Percentiles rank a stretch among this genome's conserved stretches.
Conservation (phyloP, 2,797 vertebrate species). For the Poeciliopsis presidionis region DNA sequence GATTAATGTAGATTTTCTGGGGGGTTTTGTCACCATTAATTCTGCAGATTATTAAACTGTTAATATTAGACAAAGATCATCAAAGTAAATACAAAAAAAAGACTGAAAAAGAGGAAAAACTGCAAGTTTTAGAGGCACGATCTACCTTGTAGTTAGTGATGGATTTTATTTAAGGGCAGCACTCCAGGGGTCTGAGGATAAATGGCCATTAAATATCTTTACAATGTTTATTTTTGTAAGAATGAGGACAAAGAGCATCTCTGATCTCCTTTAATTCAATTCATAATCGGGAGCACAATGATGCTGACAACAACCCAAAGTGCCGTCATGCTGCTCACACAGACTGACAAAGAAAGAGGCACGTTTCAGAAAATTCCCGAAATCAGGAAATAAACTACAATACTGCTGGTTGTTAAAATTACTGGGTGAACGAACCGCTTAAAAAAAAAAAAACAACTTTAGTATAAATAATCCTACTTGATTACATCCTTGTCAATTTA, state of each 20-base stretch:
- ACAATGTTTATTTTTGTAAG: background rate
- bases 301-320: background rate
- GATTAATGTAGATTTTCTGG: background rate
- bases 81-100: background rate
- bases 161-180: background rate
- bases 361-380: background rate
- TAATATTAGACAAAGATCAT: background rate
- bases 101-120: background rate
- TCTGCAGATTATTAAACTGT: background rate
- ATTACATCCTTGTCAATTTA: constrained; percentile 18
- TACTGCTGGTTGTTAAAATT: background rate
- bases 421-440: background rate
- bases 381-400: background rate
- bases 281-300: background rate
- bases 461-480: constrained; percentile 39
- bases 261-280: background rate
- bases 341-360: background rate
- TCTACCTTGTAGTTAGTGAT: background rate
- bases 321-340: background rate
- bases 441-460: constrained; percentile 24
- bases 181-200: background rate
- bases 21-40: background rate
- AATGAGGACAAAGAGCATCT: background rate
- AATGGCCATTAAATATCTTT: background rate
- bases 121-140: too few relatives aligned